phyloP scores from a whole-genome alignment of 1,140 invertebrate genomes.

The fruit fly (Drosophila melanogaster) region DNA sequence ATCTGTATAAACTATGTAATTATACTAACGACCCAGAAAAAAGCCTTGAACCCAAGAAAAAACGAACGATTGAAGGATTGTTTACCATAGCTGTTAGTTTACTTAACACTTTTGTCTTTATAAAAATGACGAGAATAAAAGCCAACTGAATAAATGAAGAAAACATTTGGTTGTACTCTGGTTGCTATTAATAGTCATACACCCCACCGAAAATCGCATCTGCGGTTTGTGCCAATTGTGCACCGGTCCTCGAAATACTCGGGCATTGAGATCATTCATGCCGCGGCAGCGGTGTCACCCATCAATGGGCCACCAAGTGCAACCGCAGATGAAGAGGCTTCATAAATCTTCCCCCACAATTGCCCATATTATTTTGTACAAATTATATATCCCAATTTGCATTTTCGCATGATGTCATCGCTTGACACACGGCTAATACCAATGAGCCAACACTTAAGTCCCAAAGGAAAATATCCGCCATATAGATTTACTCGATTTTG shows the following conservation, averaged over 20 bases:
- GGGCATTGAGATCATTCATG: constrained; percentile 68
- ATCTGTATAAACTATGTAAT: constrained; percentile 56
- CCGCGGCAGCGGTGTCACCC: constrained; percentile 36
- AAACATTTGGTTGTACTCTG: constrained; percentile 43
- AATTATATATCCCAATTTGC: constrained; percentile 72
- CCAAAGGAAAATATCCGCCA: constrained; percentile 27
- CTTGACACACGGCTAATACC: constrained; percentile 35
- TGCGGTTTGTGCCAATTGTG: constrained; percentile 37
- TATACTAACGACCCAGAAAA: constrained; percentile 64
- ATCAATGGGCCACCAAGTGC: constrained; percentile 61
- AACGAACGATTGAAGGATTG: constrained; percentile 54
- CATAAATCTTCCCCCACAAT: constrained; percentile 53
- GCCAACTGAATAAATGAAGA: constrained; percentile 58
- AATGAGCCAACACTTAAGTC: constrained; percentile 24
- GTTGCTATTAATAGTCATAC: constrained; percentile 46
- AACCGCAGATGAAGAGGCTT: constrained; percentile 14
- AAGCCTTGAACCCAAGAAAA: constrained; percentile 23
- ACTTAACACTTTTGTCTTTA: constrained; percentile 56
- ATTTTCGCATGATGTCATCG: constrained; percentile 69
- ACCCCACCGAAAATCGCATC: constrained; percentile 30
- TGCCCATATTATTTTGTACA: constrained; percentile 41
- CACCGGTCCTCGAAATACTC: constrained; percentile 51
- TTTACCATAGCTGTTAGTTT: constrained; percentile 57
- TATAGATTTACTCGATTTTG: constrained; percentile 54
- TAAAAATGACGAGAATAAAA: constrained; percentile 71